A percentile compares a stretch with the other conserved stretches of the same genome.
These are phyloP conservation scores for Athalia circularis DNA, from an alignment of 2,888 invertebrate genomes.

Conservation along the genomic window DNA sequence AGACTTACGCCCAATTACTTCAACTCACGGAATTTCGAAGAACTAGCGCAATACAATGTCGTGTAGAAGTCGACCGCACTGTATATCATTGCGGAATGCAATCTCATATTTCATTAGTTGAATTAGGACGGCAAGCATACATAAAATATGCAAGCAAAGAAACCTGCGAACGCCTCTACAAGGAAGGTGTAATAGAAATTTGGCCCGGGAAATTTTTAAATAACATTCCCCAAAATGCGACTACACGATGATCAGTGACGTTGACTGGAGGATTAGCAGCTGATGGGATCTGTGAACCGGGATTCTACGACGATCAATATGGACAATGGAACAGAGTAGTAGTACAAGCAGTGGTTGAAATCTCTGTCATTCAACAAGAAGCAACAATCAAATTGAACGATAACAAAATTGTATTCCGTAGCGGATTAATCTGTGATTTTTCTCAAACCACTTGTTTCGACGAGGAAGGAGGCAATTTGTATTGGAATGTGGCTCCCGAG, in stretches of 20 bases:
- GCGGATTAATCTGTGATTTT: too few species aligned
- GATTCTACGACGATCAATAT: not conserved
- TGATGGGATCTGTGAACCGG: constrained; percentile 50
- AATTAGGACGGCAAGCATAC: not conserved
- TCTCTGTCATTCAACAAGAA: constrained; percentile 25
- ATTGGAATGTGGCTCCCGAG: too few species aligned
- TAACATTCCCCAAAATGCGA: not conserved
- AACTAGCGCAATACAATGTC: constrained; percentile 30
- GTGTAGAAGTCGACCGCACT: constrained; percentile 41
- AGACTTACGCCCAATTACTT: constrained; percentile 39
- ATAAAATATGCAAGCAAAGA: constrained; percentile 8
- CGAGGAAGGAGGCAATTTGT: too few species aligned
- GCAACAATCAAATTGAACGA: constrained; percentile 41
- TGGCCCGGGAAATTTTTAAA: not conserved
- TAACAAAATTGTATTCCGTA: too few species aligned
- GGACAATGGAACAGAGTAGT: constrained; percentile 51
- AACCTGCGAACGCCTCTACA: constrained; percentile 34
- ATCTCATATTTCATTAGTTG: constrained; percentile 47
- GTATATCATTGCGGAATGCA: constrained; percentile 49
- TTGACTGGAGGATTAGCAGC: not conserved
- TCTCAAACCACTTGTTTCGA: too few species aligned
- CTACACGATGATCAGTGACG: not conserved
- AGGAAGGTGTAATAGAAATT: not conserved
- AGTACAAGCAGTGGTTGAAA: constrained; percentile 43
- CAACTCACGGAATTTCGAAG: constrained; percentile 44